Evolutionary conservation across 2,113 vertebrate genomes (phyloP).

Genomic region (Panurus biarmicus): DNA sequence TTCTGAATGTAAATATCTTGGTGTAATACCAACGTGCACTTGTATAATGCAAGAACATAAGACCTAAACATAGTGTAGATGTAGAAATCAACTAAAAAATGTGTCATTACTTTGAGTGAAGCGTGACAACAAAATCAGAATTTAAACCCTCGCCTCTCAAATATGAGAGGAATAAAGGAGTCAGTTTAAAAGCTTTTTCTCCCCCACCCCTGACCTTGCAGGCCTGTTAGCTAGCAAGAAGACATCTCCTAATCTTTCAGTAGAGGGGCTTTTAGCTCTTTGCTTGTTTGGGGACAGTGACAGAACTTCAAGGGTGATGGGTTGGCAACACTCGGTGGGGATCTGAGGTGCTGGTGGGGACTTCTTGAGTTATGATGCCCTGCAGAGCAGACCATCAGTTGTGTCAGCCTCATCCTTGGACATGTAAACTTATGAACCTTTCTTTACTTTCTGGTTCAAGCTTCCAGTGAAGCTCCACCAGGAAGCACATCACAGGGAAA

Average conservation of each 20-base stretch:
- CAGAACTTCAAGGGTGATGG: background rate
- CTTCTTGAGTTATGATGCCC: background rate
- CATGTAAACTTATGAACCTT: fast-evolving
- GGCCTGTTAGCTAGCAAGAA: background rate
- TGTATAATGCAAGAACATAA: background rate
- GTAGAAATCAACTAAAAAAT: background rate
- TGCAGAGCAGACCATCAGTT: background rate
- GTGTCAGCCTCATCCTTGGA: background rate
- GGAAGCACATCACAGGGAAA: background rate
- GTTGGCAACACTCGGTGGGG: background rate
- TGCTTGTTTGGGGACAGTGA: background rate
- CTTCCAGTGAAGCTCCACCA: background rate
- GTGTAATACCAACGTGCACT: background rate
- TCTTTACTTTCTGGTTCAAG: background rate
- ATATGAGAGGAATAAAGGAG: background rate
- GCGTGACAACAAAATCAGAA: background rate
- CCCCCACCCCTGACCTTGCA: background rate
- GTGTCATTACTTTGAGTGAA: background rate
- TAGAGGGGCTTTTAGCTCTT: background rate
- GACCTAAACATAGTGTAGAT: background rate
- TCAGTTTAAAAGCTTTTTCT: background rate
- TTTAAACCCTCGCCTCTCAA: background rate
- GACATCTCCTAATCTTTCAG: background rate
- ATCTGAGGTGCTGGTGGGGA: background rate
- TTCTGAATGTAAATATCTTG: background rate